phyloP scores from a whole-genome alignment of 2,797 vertebrate genomes.

The Tiaroga cobitis region DNA sequence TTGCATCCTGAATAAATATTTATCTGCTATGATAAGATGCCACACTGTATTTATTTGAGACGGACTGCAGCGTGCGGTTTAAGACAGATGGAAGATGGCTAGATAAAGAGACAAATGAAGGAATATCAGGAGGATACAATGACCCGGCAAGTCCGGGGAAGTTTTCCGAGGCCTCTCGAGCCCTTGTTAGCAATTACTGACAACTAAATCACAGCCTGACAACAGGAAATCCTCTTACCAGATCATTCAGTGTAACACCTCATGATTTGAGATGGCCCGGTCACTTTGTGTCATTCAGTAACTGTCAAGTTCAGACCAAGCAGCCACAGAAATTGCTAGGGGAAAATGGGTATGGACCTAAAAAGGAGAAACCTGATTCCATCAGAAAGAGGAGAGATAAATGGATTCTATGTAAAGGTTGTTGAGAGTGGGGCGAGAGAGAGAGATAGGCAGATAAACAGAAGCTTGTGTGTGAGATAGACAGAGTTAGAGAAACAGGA shows the following conservation, averaged over 20 bases:
- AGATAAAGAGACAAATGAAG: conserved; percentile 10
- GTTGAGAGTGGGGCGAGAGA: not conserved
- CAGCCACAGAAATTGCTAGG: not conserved
- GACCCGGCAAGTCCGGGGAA: not conserved
- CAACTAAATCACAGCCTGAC: conserved; percentile 59
- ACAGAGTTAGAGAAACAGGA: not conserved
- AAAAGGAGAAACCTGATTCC: conserved; percentile 16
- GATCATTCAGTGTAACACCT: conserved; percentile 50
- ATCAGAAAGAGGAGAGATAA: conserved; percentile 30
- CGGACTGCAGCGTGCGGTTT: not conserved
- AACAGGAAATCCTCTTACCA: conserved; percentile 55
- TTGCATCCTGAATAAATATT: conserved; percentile 56
- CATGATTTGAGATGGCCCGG: conserved; percentile 48
- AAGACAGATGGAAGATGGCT: conserved; percentile 9
- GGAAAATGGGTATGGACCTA: conserved; percentile 8
- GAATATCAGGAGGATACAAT: conserved; percentile 28
- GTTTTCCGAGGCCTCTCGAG: conserved; percentile 5
- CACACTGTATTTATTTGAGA: conserved; percentile 35
- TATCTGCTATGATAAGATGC: conserved; percentile 50
- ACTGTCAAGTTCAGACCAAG: conserved; percentile 36
- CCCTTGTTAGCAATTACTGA: conserved; percentile 49
- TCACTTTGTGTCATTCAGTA: conserved; percentile 54
- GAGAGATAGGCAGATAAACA: not conserved
- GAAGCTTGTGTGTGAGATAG: not conserved
- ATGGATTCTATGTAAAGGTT: conserved; percentile 44